A percentile compares a stretch with the other conserved stretches of the same genome.
phyloP scores from a whole-genome alignment of 2,113 vertebrate species.

The Beaufortia kweichowensis region DNA sequence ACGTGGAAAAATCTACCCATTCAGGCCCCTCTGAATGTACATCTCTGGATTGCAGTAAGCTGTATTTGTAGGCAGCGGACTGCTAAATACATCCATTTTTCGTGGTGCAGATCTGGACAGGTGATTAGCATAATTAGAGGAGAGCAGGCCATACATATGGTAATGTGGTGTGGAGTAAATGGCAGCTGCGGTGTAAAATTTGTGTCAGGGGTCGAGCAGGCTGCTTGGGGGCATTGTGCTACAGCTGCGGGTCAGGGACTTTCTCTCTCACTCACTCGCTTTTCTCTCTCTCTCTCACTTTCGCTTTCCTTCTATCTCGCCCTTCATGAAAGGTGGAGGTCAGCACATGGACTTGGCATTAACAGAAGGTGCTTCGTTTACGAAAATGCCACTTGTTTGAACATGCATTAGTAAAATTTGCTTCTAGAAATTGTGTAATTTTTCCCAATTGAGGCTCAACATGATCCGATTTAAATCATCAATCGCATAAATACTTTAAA shows the following conservation, averaged over 20 bases:
- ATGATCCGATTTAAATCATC: too few species aligned
- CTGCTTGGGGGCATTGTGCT: slow-evolving; percentile 86
- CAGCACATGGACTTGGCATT: slow-evolving; percentile 9
- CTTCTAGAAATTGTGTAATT: too few species aligned
- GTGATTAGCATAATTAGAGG: slow-evolving; percentile 99
- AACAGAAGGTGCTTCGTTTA: neutral
- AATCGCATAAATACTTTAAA: too few species aligned
- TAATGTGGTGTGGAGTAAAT: slow-evolving; percentile 91
- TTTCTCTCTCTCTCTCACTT: slow-evolving; percentile 71
- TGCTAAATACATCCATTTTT: slow-evolving; percentile 99
- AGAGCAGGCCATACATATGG: slow-evolving; percentile 97
- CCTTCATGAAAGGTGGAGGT: slow-evolving; percentile 38
- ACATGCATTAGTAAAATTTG: neutral
- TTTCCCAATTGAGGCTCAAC: too few species aligned
- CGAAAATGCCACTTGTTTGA: neutral
- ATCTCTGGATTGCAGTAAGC: slow-evolving; percentile 97
- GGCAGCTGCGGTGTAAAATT: slow-evolving; percentile 98
- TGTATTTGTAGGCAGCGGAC: slow-evolving; percentile 97
- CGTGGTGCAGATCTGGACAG: slow-evolving; percentile 92
- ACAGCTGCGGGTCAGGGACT: slow-evolving; percentile 89
- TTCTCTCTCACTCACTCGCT: slow-evolving; percentile 69
- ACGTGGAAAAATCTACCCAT: slow-evolving; percentile 99
- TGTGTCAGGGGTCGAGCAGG: slow-evolving; percentile 90
- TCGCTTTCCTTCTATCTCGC: slow-evolving; percentile 22
- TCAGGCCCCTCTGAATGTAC: slow-evolving; percentile 97